Base-by-base conservation (phyloP, 2,797 vertebrate species). In the Thripadectes ignobilis region DNA sequence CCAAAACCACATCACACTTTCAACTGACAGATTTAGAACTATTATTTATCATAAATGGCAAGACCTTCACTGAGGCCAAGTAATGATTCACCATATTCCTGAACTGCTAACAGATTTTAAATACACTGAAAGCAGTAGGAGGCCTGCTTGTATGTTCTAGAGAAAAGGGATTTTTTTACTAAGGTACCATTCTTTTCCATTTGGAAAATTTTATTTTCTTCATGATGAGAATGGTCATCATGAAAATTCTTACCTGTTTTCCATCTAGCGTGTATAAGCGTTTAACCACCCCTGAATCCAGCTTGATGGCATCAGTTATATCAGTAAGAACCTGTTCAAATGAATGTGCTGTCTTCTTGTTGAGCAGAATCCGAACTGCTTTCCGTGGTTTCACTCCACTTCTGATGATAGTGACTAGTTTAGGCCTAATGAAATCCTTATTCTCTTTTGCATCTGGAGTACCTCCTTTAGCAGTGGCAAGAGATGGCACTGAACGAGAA, bases 261-360 rank as follows among this genome's bases (percentile, higher is more conserved):
- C 99, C 99, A 58, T 99, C 99, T 85, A 99, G 97, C 2, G 99
- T 99, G 95, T 99, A 99, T 8, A 99, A 97, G 89, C 98, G 98
- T 91, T 98, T 99, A 95, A 99, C 99, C 30, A 98, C 98, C 54
- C 99, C 99, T 3, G 99, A 99, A 98, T 99, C 99, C 92, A 99
- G 97, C 97, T 99, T 99, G 97, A 99, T 99, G 97, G 99, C 99
- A 12, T 99, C 99, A 0, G 99, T 99, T 95, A 99, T 98, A 93
- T 99, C 99, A 23, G 98, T 99, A 97, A 99, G 98, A 88, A 99
- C 99, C 95, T 99, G 99, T 78, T 99, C 99, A 80, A 99, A 99
- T 4, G 99, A 99, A 96, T 99, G 99, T 9, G 99, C 99, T 0
- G 99, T 99, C 95, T 99, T 99, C 98, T 99, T 99, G 98, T 99